These are phyloP conservation scores for Bruchidius siliquastri DNA, from an alignment of 2,888 invertebrate species.

Conservation along the genomic window DNA sequence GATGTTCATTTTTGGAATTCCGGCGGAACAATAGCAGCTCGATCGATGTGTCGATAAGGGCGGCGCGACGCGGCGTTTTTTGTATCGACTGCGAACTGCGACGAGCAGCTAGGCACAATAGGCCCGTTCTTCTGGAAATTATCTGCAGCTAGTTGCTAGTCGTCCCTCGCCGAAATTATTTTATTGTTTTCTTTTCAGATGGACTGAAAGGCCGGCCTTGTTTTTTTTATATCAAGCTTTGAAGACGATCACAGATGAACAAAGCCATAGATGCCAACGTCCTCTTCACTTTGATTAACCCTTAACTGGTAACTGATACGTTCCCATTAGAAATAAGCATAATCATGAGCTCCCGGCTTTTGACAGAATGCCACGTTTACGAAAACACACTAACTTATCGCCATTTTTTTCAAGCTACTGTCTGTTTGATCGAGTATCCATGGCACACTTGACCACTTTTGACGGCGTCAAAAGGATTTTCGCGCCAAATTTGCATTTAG, in stretches of 20 bases:
- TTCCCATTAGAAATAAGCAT: no score
- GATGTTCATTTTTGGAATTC: background rate
- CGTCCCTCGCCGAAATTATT: background rate
- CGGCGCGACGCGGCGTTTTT: background rate
- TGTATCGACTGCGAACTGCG: background rate
- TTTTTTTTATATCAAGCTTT: background rate
- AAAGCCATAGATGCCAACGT: no score
- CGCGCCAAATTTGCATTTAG: constrained; percentile 22
- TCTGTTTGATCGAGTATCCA: no score
- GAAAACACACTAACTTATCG: no score
- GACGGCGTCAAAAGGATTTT: constrained; percentile 1
- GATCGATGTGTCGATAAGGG: background rate
- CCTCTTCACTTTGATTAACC: no score
- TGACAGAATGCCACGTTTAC: no score
- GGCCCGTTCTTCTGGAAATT: constrained; percentile 27
- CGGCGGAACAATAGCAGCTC: background rate
- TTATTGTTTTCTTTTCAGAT: background rate
- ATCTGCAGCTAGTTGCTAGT: constrained; percentile 14
- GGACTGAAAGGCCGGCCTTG: background rate
- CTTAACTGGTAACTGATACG: no score
- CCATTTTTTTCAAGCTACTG: no score
- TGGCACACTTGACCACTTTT: background rate
- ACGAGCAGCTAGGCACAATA: constrained; percentile 13
- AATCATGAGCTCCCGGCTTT: background rate
- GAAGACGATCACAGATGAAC: no score